Evolutionary conservation across 1,140 invertebrate species (phyloP), one percentile per base, ranked within the genome.

Genomic region (Protaetia brevitarsis): DNA sequence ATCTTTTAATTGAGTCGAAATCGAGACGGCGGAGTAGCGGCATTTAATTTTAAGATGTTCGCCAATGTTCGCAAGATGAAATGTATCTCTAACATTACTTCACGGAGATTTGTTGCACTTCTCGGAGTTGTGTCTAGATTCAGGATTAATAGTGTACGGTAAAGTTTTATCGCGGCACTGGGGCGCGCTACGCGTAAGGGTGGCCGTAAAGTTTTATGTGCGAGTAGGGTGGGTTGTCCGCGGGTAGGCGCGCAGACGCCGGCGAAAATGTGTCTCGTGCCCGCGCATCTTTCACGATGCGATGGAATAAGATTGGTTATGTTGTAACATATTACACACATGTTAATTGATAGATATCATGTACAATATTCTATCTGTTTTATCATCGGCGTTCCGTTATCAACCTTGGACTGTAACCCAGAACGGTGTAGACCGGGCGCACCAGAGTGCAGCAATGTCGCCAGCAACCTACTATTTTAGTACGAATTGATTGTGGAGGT

Each of bases 351-450:
- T 63, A 57, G 57, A 65, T 73, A 71, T 72, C 69, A 73, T 73
- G 72, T 72, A 69, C 71, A 72, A 73, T 62, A 34, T 34, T 72
- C 69, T 72, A 66, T 68, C 64, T 67, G 68, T 66, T 61, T 67
- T 67, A 69, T 72, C 69, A 72, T 72, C 70, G 72, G 21, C 41
- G 36, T 60, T 66, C 67, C 67, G 67, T 76, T 74, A 76, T 77
- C 76, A 77, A 71, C 74, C 74, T 77, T 77, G 74, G 74, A 76
- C 72, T 75, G 73, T 75, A 72, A 72, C 70, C 73, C 64, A 71
- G 65, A 62, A 68, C 71, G 51, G 62, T 37, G 58, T 66, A 26
- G 26, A 66, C 71, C 65, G 66, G 69, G 37, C 65, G 68, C 70
- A 70, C 67, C 61, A 72, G 72, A 73, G 74, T 72, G 76, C 76